Conservation (phyloP, 2,797 vertebrate genomes). For the Pyrocephalus nanus region DNA sequence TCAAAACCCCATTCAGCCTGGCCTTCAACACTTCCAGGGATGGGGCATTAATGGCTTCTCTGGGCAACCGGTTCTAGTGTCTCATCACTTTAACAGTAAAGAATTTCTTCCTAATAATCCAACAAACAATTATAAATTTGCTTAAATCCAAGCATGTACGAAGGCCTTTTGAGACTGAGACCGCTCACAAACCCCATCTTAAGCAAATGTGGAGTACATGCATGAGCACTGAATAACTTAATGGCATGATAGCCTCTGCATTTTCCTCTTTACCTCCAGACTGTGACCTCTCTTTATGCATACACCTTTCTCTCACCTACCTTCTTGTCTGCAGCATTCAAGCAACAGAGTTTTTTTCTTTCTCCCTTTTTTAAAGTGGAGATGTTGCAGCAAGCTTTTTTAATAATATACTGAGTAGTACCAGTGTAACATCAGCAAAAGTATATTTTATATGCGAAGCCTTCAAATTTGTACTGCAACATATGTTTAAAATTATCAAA, state of each 20-base stretch:
- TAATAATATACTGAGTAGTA: not conserved
- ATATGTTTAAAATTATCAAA: not conserved
- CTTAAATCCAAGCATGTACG: not conserved
- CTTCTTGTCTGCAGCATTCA: not conserved
- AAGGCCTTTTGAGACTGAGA: not conserved
- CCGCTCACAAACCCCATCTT: not conserved
- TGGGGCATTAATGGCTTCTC: rapidly evolving
- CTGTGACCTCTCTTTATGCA: not conserved
- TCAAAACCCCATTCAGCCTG: not conserved
- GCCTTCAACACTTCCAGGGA: not conserved
- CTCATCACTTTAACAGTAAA: not conserved
- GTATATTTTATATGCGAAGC: not conserved
- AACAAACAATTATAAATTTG: not conserved
- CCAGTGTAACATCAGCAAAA: not conserved
- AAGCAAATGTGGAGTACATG: not conserved
- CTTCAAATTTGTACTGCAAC: not conserved
- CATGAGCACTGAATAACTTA: not conserved
- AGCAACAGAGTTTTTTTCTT: not conserved
- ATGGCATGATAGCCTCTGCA: not conserved
- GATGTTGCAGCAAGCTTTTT: not conserved
- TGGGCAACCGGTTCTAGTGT: not conserved
- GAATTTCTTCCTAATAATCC: not conserved
- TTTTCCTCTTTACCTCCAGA: not conserved
- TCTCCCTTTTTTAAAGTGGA: not conserved
- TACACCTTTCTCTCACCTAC: not conserved